phyloP scores from a whole-genome alignment of 2,113 vertebrate genomes.

The Dicaeum eximium region DNA sequence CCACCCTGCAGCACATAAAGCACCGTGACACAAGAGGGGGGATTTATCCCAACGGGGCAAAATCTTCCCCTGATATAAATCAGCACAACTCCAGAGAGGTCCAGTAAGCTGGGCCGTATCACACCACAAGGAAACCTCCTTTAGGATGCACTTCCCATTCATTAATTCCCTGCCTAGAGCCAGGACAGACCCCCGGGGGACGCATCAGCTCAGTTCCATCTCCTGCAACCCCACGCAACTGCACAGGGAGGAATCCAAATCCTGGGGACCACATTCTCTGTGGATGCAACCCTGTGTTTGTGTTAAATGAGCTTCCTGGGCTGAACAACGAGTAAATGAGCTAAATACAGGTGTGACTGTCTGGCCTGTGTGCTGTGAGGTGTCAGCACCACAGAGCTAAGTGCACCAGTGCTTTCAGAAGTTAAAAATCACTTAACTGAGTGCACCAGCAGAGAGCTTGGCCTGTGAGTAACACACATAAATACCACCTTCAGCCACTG shows the following conservation, averaged over 20 bases:
- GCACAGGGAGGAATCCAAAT: background rate
- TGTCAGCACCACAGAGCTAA: background rate
- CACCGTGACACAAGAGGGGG: background rate
- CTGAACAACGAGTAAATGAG: background rate
- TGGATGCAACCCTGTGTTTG: background rate
- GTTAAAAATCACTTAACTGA: background rate
- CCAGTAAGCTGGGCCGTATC: background rate
- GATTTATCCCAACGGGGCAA: background rate
- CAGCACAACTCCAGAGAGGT: background rate
- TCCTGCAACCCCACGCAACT: background rate
- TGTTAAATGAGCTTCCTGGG: background rate
- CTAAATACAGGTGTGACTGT: background rate
- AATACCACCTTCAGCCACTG: background rate
- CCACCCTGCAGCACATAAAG: background rate
- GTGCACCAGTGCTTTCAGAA: background rate
- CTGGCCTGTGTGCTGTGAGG: background rate
- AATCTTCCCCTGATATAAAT: background rate
- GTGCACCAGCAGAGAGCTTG: background rate
- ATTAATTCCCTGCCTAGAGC: background rate
- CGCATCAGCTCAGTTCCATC: background rate
- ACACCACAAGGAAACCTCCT: background rate
- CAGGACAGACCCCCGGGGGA: background rate
- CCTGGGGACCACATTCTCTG: background rate
- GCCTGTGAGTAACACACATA: background rate
- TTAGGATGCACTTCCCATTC: background rate